phyloP scores from a whole-genome alignment of 2,113 vertebrate species.

The Arizona elegans region DNA sequence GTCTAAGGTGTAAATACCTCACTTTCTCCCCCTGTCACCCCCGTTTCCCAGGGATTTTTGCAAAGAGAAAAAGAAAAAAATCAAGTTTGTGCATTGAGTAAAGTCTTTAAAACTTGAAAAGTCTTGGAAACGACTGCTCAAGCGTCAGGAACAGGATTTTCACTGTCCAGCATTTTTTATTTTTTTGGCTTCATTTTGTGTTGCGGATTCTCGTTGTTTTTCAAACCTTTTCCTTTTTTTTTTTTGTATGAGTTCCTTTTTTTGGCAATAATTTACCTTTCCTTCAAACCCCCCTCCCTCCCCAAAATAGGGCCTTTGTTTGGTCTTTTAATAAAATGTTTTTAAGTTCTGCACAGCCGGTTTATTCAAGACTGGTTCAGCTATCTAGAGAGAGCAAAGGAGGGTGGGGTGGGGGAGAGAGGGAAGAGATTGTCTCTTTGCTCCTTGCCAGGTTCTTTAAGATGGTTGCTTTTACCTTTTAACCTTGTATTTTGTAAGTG shows the following conservation, averaged over 20 bases:
- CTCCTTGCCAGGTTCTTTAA: not conserved
- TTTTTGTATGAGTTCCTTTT: not conserved
- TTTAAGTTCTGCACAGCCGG: not conserved
- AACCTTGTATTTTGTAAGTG: slow-evolving; percentile 1
- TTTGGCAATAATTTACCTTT: not conserved
- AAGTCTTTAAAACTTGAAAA: not conserved
- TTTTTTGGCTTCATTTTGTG: not conserved
- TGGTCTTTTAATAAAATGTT: not conserved
- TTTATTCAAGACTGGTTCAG: not conserved
- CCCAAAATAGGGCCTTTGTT: not conserved
- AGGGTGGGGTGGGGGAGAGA: no score
- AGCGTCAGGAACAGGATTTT: not conserved
- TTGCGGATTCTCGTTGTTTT: not conserved
- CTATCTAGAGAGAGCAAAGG: not conserved
- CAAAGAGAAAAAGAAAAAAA: not conserved
- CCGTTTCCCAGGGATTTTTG: not conserved
- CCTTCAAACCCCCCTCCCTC: no score
- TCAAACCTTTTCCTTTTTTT: not conserved
- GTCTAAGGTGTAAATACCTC: not conserved
- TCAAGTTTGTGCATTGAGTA: not conserved
- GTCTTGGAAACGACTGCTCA: not conserved
- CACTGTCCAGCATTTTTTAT: not conserved
- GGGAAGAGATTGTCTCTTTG: not conserved
- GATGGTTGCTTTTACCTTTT: slow-evolving; percentile 19
- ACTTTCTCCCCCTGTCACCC: accelerated